Base-by-base conservation (phyloP, 2,888 invertebrate species). In the Corythucha ciliata region DNA sequence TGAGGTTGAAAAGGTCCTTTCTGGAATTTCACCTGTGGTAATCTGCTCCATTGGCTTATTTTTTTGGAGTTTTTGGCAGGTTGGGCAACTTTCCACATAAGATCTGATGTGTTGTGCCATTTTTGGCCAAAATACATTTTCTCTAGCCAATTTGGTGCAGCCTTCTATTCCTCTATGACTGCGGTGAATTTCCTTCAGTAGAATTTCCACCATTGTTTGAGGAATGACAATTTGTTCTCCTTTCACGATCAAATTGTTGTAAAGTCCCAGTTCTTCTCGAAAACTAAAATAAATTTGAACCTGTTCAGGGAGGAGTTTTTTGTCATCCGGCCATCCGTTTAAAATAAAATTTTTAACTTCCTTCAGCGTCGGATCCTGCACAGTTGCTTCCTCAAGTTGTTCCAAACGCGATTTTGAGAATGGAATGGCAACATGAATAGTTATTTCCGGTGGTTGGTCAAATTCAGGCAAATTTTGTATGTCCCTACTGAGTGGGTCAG, bases 101-200 rank as follows among this genome's bases (percentile, higher is more conserved):
- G 18, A 12, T 12, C 18, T 49, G 7, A 49, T 41, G 21, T 29
- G 21, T 10, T 27, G 16, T 12, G 14, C 8, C 32, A 49, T 49
- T 14, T 27, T 40, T 2, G 49, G 49, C 49, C 49, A 49, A 29
- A 49, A 49, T 18, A 49, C 41, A 10, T 5, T 12, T 18, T 40
- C 49, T 41, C 22, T 49, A 10, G 49, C 49, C 10, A 49, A 40
- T 20, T 49, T 49, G 6, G 24, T n/a, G 22, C 40, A 40, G 3
- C 49, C 32, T 20, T 49, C 40, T 8, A 49, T 27, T 27, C 49
- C 49, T 27, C 29, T 40, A 24, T 49, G 49, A 18, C 40, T n/a
- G n/a, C 27, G 10, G 20, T 49, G 49, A 10, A 49, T 10, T 49
- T 40, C 40, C 18, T 16, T 16, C 5, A 48, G 39, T 10, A 39